Evolutionary conservation across 1,140 invertebrate genomes (phyloP).

Genomic region (Platyscapa corneri): DNA sequence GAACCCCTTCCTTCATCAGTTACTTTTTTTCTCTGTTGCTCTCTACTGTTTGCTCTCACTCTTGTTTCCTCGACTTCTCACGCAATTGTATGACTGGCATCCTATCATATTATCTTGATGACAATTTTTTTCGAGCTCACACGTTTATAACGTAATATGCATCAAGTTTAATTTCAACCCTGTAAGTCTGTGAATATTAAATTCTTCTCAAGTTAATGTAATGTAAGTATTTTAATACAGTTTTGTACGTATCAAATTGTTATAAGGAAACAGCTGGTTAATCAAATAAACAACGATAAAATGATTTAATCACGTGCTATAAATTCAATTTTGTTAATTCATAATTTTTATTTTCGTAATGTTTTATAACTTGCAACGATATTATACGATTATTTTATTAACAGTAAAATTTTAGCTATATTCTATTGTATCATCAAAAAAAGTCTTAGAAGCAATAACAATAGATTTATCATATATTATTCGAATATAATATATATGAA

Average conservation of each 20-base stretch:
- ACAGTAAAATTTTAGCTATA: too few relatives aligned
- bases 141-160: background rate
- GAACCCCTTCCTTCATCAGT: conserved; percentile 56
- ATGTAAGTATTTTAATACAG: background rate
- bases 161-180: background rate
- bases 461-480: too few relatives aligned
- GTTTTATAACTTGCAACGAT: too few relatives aligned
- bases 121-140: background rate
- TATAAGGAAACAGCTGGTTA: too few relatives aligned
- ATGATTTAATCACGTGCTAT: too few relatives aligned
- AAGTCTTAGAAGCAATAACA: too few relatives aligned
- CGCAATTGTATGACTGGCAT: background rate
- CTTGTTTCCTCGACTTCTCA: background rate
- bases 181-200: background rate
- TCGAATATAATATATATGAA: too few relatives aligned
- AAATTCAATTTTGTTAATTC: too few relatives aligned
- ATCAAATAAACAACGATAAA: too few relatives aligned
- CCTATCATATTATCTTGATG: background rate
- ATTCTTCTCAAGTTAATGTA: background rate
- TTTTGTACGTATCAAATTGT: background rate
- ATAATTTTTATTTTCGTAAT: too few relatives aligned
- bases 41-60: conserved; percentile 43
- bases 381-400: too few relatives aligned
- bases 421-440: too few relatives aligned
- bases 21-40: conserved; percentile 41